Percentiles rank a stretch among this genome's conserved stretches.
Conservation (phyloP, 2,888 invertebrate species). For the Lucinisca nassula region DNA sequence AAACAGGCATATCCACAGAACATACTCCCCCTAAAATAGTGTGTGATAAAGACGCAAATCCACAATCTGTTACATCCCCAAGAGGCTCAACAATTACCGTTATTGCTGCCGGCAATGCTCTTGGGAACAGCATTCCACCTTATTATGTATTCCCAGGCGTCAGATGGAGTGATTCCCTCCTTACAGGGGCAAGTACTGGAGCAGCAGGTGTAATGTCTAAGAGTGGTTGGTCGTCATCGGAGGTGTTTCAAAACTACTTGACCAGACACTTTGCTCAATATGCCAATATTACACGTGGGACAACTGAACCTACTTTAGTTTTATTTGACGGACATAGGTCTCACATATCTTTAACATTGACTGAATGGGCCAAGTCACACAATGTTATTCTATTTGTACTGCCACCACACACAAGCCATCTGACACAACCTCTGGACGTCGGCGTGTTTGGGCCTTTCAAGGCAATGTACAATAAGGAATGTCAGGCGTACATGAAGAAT, state of each 20-base stretch:
- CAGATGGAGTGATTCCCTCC: not conserved
- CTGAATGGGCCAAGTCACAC: slow-evolving; percentile 49
- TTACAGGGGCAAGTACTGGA: not conserved
- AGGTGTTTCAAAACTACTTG: not conserved
- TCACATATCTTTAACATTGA: slow-evolving; percentile 41
- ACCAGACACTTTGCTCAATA: not conserved
- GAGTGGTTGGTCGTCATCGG: not conserved
- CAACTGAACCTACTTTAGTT: not conserved
- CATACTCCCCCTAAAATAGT: not conserved
- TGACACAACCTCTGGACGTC: slow-evolving; percentile 55
- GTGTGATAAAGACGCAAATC: not conserved
- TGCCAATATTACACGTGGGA: not conserved
- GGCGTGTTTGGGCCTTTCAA: slow-evolving; percentile 47
- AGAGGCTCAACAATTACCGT: not conserved
- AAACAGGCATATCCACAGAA: too few relatives aligned
- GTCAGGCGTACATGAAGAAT: slow-evolving; percentile 47
- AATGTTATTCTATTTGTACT: slow-evolving; percentile 55
- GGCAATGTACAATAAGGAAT: slow-evolving; percentile 47
- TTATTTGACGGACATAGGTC: slow-evolving; percentile 50
- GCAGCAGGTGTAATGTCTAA: not conserved
- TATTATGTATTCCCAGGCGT: not conserved
- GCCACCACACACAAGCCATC: slow-evolving; percentile 59
- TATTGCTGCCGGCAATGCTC: not conserved
- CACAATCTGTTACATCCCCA: not conserved
- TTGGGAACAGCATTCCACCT: not conserved